A percentile compares a stretch with the other conserved stretches of the same genome.
Evolutionary conservation across 2,888 invertebrate species (phyloP).

Genomic region (Arrhopalites spinosus): DNA sequence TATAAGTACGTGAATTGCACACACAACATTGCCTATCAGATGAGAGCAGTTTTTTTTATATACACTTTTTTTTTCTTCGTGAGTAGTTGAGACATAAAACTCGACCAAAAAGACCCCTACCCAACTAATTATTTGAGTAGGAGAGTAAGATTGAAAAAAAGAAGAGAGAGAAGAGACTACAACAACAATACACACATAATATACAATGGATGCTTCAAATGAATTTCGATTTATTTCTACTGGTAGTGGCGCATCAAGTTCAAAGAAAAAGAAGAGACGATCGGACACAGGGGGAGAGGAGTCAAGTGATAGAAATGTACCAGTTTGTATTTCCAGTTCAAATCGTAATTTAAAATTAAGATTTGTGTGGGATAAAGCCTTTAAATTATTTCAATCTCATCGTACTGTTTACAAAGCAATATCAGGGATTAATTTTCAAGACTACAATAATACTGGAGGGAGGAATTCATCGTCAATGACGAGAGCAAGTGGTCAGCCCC

Average conservation of each 20-base stretch:
- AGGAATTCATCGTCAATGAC: background rate
- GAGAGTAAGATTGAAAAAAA: no score
- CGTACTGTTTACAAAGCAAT: slow-evolving; percentile 53
- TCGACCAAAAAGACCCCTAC: no score
- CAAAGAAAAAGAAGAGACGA: background rate
- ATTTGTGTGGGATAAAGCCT: slow-evolving; percentile 56
- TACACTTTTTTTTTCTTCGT: no score
- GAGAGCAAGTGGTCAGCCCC: background rate
- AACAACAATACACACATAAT: no score
- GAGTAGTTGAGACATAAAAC: no score
- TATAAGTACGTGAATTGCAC: no score
- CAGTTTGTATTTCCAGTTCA: slow-evolving; percentile 53
- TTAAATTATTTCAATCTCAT: slow-evolving; percentile 54
- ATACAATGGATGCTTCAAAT: slow-evolving; percentile 50
- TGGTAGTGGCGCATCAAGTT: background rate
- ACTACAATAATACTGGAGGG: slow-evolving; percentile 42
- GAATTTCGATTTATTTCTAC: slow-evolving; percentile 55
- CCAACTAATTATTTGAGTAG: no score
- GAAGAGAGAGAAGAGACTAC: no score
- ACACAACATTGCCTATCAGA: no score
- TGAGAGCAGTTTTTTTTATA: background rate
- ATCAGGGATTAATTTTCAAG: slow-evolving; percentile 56
- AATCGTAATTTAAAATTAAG: slow-evolving; percentile 54
- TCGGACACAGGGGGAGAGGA: background rate
- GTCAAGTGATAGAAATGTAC: slow-evolving; percentile 43